These are phyloP conservation scores for Petrocephalus zakoni DNA, from an alignment of 2,113 vertebrate genomes.

Conservation along the genomic window DNA sequence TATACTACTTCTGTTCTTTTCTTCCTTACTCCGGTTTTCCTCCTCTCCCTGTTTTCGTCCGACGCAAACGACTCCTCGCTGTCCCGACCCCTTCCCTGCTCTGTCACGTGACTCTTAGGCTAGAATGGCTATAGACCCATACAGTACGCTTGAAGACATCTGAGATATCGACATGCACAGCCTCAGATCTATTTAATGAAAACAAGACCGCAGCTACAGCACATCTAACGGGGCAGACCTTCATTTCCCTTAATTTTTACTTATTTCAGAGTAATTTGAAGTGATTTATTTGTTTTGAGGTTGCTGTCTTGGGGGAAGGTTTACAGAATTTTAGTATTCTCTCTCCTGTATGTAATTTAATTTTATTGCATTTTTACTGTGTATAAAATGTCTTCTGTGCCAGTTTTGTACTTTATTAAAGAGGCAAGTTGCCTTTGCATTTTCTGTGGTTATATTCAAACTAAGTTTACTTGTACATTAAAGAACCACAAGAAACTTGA, in stretches of 20 bases:
- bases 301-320: slow-evolving; percentile 87
- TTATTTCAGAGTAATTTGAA: slow-evolving; percentile 82
- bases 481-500: slow-evolving; percentile 98
- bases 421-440: slow-evolving; percentile 85
- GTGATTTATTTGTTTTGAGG: slow-evolving; percentile 84
- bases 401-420: slow-evolving; percentile 98
- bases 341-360: slow-evolving; percentile 88
- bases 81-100: slow-evolving; percentile 57
- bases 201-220: slow-evolving; percentile 69
- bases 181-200: slow-evolving; percentile 38
- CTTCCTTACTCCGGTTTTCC: slow-evolving; percentile 12
- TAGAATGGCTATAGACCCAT: slow-evolving; percentile 76
- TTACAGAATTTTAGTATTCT: slow-evolving; percentile 64
- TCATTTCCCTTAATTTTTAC: slow-evolving; percentile 58
- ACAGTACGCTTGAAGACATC: slow-evolving; percentile 61
- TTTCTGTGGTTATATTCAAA: slow-evolving; percentile 97
- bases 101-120: slow-evolving; percentile 73
- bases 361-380: slow-evolving; percentile 99
- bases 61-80: slow-evolving; percentile 48
- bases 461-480: slow-evolving; percentile 98
- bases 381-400: slow-evolving; percentile 97
- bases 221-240: slow-evolving; percentile 75
- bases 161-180: slow-evolving; percentile 65
- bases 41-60: slow-evolving; percentile 4
- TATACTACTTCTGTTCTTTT: slow-evolving; percentile 50